A percentile compares a stretch with the other conserved stretches of the same genome.
phyloP scores from a whole-genome alignment of 2,888 invertebrate genomes.

The Andrena flavipes region DNA sequence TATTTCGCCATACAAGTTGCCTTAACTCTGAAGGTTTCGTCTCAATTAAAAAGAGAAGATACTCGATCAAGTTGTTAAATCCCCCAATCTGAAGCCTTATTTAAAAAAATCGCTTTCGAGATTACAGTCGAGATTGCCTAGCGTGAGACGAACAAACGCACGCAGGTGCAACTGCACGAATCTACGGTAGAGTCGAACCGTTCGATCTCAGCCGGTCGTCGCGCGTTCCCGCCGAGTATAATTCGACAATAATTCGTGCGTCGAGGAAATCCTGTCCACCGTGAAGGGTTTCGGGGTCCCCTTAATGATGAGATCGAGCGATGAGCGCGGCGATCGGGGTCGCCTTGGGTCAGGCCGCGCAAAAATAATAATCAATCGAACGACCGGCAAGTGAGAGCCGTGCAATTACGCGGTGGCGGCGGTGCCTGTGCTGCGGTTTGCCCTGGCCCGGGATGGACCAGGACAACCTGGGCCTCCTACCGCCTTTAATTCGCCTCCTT shows the following conservation, averaged over 20 bases:
- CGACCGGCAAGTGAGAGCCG: conserved; percentile 74
- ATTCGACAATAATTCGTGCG: conserved; percentile 30
- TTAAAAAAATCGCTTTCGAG: too few species aligned
- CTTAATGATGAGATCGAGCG: conserved; percentile 64
- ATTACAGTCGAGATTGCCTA: too few species aligned
- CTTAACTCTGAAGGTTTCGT: too few species aligned
- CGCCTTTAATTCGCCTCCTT: conserved; percentile 71
- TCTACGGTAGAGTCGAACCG: neutral
- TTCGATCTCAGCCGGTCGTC: neutral
- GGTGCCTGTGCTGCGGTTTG: conserved; percentile 83
- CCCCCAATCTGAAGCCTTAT: too few species aligned
- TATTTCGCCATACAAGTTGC: too few species aligned
- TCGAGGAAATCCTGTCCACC: conserved; percentile 30
- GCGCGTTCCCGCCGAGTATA: conserved; percentile 1
- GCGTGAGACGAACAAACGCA: neutral
- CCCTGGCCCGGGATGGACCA: conserved; percentile 48
- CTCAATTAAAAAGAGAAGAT: too few species aligned
- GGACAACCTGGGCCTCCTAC: conserved; percentile 55
- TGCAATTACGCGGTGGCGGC: conserved; percentile 82
- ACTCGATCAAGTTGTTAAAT: too few species aligned
- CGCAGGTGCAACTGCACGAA: neutral
- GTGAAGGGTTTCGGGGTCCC: conserved; percentile 18
- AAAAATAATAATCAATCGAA: conserved; percentile 80
- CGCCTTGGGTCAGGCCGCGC: conserved; percentile 67
- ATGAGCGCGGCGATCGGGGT: conserved; percentile 52